Base-by-base conservation (phyloP, 92 coral and sea anemone species). In the Phymanthus crucifer region DNA sequence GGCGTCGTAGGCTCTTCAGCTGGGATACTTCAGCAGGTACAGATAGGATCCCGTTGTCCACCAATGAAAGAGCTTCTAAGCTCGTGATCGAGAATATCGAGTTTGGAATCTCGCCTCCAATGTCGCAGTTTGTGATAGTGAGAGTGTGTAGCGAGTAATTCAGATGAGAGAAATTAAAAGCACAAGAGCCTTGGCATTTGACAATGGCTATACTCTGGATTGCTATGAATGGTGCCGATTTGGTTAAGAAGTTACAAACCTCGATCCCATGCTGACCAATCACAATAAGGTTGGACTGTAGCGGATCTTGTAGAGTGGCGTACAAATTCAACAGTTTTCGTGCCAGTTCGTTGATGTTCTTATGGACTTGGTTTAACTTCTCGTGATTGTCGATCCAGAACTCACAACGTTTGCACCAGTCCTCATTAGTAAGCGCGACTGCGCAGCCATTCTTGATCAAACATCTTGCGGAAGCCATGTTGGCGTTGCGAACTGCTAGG, bases 181-280 rank as follows among this genome's bases (percentile, higher is more conserved):
- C 36, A 52, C 84, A 83, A 4, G 83, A 81, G 4, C 88, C 94
- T 9, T 93, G 92, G 14, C 90, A 71, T 84, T 93, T 93, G 16
- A 80, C 87, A 31, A 93, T 80, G 13, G 88, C 81, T 34, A 93
- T 80, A 10, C 87, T 80, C 56, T 84, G 80, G 34, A 93, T 82
- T 2, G 91, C 90, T 2, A 93, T 75, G 76, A 85, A 87, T 0
- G 94, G 90, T 0, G 90, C 92, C 18, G 91, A 85, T 64, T 93
- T 94, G 57, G 58, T 88, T 78, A 93, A 78, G 70, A 93, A 93
- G 66, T 83, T 90, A 21, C 87, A 79, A 38, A 93, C 90, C 14
- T 93, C 97, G 34, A 90, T 81, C 33, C 92, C 92, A 26, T 84
- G 81, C 54, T 93, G 94, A 69, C 97, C 97, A 79, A 90, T 90